Conservation (phyloP, 2,888 invertebrate species). For the Andrena trimmerana region DNA sequence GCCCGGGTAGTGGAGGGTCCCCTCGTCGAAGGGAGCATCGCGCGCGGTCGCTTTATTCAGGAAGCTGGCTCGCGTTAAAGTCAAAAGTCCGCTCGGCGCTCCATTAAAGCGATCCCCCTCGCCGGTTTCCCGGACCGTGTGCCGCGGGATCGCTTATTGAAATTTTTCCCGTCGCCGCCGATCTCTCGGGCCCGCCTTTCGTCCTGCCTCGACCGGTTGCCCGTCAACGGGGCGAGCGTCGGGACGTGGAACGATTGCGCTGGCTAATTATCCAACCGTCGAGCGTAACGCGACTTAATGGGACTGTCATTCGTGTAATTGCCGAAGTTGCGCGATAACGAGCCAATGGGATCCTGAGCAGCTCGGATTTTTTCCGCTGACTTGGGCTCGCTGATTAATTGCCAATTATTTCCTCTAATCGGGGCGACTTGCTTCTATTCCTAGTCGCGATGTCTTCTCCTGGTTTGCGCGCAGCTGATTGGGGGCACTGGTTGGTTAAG, state of each 20-base stretch:
- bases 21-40: conserved; percentile 24
- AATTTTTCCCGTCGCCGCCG: background rate
- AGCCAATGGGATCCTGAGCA: conserved; percentile 37
- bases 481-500: too few species aligned
- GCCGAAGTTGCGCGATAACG: conserved; percentile 46
- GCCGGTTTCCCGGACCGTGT: too few species aligned
- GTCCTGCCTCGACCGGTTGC: too few species aligned
- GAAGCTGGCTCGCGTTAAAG: conserved; percentile 36
- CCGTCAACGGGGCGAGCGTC: conserved; percentile 13
- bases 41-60: conserved; percentile 25
- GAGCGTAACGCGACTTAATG: conserved; percentile 43
- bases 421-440: conserved; percentile 23
- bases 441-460: background rate
- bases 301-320: conserved; percentile 48
- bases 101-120: conserved; percentile 28
- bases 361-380: conserved; percentile 36
- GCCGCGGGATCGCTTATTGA: conserved; percentile 29
- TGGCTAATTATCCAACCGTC: conserved; percentile 41
- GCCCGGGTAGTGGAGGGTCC: conserved; percentile 11
- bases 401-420: conserved; percentile 57
- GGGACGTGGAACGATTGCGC: conserved; percentile 41
- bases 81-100: conserved; percentile 17
- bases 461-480: conserved; percentile 13
- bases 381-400: conserved; percentile 39
- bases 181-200: too few species aligned